Percentiles rank a stretch among this genome's conserved stretches.
These are phyloP conservation scores for Diarsia rubi DNA, from an alignment of 2,888 invertebrate species.

Conservation along the genomic window DNA sequence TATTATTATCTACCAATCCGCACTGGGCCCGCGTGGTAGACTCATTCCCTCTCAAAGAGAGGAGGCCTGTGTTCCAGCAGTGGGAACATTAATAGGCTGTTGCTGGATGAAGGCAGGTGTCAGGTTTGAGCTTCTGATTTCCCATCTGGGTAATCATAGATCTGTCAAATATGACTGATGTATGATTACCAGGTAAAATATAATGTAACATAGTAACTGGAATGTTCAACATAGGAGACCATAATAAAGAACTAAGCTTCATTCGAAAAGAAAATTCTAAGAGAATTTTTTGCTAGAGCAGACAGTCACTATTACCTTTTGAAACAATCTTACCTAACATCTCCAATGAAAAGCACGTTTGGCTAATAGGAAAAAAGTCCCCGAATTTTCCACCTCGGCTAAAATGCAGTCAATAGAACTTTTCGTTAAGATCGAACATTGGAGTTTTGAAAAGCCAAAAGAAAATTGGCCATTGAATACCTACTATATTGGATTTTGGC, in stretches of 20 bases:
- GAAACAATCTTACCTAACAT: background rate
- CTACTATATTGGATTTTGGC: constrained; percentile 36
- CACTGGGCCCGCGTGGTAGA: too few species aligned
- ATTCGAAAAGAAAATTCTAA: background rate
- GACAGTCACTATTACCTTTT: background rate
- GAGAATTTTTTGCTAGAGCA: background rate
- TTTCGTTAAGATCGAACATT: constrained; percentile 29
- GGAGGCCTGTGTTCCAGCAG: too few species aligned
- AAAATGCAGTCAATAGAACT: constrained; percentile 21
- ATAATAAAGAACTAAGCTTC: background rate
- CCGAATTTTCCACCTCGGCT: background rate
- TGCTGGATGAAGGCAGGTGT: too few species aligned
- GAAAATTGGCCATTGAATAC: constrained; percentile 40
- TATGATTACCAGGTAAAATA: background rate
- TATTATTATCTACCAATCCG: too few species aligned
- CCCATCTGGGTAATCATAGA: background rate
- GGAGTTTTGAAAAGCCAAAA: constrained; percentile 24
- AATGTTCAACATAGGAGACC: background rate
- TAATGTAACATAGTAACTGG: background rate
- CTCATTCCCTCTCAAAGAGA: too few species aligned
- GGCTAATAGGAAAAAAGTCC: constrained; percentile 12
- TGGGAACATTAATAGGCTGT: too few species aligned
- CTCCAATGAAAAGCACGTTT: constrained; percentile 1
- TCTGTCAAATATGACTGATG: background rate
- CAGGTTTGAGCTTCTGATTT: too few species aligned